Conservation (phyloP, 2,113 vertebrate species). For the Myrmophylax atrothorax region DNA sequence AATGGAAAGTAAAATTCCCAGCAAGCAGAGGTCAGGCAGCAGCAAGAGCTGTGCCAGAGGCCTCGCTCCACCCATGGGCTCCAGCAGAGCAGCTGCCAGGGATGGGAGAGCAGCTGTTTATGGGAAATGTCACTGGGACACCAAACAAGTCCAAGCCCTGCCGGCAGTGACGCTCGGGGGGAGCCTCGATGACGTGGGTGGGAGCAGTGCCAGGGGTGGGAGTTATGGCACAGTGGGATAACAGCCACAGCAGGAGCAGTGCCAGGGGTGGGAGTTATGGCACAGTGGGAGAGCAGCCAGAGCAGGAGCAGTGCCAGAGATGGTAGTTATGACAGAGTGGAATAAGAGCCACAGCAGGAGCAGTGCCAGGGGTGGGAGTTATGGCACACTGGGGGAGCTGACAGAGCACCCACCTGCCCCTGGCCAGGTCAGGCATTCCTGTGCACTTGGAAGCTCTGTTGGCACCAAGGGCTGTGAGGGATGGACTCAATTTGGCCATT, state of each 20-base stretch:
- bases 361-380: rapidly evolving
- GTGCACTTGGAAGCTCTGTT: rapidly evolving
- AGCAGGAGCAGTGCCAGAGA: no score
- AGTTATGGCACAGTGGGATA: no score
- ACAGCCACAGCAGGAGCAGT: no score
- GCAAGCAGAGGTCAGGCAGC: neutral
- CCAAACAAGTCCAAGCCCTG: neutral
- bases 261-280: no score
- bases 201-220: neutral
- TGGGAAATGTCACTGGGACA: neutral
- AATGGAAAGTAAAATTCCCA: neutral
- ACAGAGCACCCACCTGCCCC: neutral
- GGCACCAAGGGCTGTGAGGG: rapidly evolving
- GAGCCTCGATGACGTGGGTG: neutral
- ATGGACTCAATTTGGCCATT: neutral
- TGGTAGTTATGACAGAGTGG: no score
- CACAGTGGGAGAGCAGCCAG: no score
- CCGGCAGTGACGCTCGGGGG: neutral
- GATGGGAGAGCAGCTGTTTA: neutral
- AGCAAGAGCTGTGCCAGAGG: neutral
- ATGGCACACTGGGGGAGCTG: neutral
- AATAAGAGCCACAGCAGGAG: neutral
- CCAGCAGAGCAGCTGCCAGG: neutral
- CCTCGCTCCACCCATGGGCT: neutral
- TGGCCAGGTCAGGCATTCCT: neutral